A percentile compares a stretch with the other conserved stretches of the same genome.
Evolutionary conservation across 2,888 invertebrate genomes (phyloP).

Genomic region (Cerceris ruficornis): DNA sequence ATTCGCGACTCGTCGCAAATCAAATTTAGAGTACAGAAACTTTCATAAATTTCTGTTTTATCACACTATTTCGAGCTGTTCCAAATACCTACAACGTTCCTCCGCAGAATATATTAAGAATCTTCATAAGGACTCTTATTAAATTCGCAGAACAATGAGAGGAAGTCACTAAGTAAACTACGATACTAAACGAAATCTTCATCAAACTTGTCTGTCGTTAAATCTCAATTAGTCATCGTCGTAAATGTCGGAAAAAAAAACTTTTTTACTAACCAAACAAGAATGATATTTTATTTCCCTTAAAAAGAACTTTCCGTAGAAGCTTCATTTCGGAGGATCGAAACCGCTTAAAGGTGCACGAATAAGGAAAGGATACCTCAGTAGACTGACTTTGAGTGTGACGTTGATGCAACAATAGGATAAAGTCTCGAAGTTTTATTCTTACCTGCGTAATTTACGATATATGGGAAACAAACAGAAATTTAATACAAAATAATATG

Average conservation of each 20-base stretch:
- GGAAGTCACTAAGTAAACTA: neutral
- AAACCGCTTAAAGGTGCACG: too few relatives aligned
- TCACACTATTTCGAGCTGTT: neutral
- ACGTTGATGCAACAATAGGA: neutral
- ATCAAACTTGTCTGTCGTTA: too few relatives aligned
- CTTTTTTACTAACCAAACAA: too few relatives aligned
- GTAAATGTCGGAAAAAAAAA: too few relatives aligned
- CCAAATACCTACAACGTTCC: neutral
- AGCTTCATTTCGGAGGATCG: too few relatives aligned
- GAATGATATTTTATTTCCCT: too few relatives aligned
- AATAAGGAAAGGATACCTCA: neutral
- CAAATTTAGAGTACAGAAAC: neutral
- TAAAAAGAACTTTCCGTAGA: too few relatives aligned
- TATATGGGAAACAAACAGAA: neutral
- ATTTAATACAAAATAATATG: neutral
- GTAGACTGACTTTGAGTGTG: constrained; percentile 20
- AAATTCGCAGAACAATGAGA: neutral
- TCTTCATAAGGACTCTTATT: constrained; percentile 20
- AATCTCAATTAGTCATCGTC: neutral
- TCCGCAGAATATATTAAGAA: constrained; percentile 15
- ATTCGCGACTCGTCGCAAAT: too few relatives aligned
- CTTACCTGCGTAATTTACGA: constrained; percentile 20
- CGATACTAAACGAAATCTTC: too few relatives aligned
- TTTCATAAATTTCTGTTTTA: constrained; percentile 1
- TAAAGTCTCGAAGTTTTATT: constrained; percentile 23